phyloP scores from a whole-genome alignment of 2,888 invertebrate genomes.

The Scrobipalpa costella region DNA sequence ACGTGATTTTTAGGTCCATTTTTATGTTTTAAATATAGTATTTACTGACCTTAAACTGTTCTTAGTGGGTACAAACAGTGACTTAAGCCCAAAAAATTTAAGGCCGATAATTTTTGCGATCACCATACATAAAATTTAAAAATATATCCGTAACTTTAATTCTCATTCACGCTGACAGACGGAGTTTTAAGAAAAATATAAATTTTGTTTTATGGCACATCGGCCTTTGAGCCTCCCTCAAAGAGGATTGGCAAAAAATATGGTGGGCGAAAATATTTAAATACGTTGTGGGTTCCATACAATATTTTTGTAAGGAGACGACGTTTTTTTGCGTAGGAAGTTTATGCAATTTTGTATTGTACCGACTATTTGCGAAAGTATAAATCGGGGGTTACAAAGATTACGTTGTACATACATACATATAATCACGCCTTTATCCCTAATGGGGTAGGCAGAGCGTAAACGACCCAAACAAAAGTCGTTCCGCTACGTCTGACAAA shows the following conservation, averaged over 20 bases:
- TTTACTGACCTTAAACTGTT: not conserved
- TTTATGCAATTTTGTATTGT: too few relatives aligned
- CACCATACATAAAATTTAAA: constrained; percentile 14
- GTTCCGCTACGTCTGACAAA: too few relatives aligned
- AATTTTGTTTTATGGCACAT: constrained; percentile 19
- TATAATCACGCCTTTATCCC: too few relatives aligned
- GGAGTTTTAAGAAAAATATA: constrained; percentile 23
- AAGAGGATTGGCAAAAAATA: constrained; percentile 11
- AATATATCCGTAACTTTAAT: constrained; percentile 20
- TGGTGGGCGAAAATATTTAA: not conserved
- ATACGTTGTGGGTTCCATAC: not conserved
- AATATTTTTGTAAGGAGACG: too few relatives aligned
- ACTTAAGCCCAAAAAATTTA: constrained; percentile 18
- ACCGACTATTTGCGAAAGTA: too few relatives aligned
- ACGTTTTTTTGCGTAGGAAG: too few relatives aligned
- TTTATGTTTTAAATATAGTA: too few relatives aligned
- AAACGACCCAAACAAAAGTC: too few relatives aligned
- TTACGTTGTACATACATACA: too few relatives aligned
- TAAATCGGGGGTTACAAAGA: too few relatives aligned
- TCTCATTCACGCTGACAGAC: constrained; percentile 25
- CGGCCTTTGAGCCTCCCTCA: constrained; percentile 3
- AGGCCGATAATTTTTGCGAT: constrained; percentile 13
- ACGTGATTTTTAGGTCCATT: too few relatives aligned
- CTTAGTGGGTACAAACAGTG: not conserved
- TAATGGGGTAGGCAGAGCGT: too few relatives aligned